Conservation (phyloP, 2,888 invertebrate species). For the Campopleginae sp. region DNA sequence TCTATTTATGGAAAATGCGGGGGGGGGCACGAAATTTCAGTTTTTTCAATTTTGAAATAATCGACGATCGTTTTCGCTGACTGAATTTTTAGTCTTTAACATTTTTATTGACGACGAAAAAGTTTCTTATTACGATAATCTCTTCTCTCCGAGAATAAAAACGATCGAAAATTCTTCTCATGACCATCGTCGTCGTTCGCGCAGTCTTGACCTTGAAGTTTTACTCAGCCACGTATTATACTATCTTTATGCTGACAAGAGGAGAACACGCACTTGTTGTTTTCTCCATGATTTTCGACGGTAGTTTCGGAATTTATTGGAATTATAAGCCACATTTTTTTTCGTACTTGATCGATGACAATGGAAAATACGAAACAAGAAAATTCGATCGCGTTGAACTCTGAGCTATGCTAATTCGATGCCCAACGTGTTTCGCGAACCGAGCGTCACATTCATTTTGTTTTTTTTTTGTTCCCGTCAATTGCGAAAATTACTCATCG, state of each 20-base stretch:
- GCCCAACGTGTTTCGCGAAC: neutral
- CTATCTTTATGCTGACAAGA: neutral
- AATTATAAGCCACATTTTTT: neutral
- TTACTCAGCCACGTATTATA: neutral
- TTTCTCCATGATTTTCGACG: neutral
- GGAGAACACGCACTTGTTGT: neutral
- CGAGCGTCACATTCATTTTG: neutral
- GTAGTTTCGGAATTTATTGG: neutral
- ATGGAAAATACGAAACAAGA: neutral
- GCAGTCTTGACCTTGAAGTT: neutral
- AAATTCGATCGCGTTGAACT: slow-evolving; percentile 49
- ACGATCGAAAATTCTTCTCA: neutral
- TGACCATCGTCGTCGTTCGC: neutral
- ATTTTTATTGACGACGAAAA: neutral
- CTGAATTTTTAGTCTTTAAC: neutral
- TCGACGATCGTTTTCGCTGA: neutral
- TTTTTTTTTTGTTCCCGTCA: neutral
- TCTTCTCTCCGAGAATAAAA: neutral
- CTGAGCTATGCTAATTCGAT: slow-evolving; percentile 54
- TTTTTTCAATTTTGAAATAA: neutral
- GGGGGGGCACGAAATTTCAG: neutral
- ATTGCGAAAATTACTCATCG: neutral
- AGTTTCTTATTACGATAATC: neutral
- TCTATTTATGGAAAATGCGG: neutral
- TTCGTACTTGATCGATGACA: neutral